Conservation (phyloP, 23 tunicate species). For the Botrylloides violaceus region DNA sequence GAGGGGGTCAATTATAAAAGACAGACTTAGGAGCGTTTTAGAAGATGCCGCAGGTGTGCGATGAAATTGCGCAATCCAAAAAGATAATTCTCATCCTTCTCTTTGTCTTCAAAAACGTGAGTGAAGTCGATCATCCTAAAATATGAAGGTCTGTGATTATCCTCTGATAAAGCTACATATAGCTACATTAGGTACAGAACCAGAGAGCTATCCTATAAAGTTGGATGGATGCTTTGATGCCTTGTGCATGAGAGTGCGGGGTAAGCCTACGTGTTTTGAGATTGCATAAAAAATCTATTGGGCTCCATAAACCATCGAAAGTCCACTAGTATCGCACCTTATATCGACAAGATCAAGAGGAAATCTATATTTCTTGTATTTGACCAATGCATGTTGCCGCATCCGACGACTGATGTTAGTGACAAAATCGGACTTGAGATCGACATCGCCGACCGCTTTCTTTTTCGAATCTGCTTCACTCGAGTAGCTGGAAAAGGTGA, state of each 20-base stretch:
- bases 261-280: background rate
- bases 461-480: slow-evolving; percentile 80
- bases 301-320: no score
- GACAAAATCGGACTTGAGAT: slow-evolving; percentile 49
- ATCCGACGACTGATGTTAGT: slow-evolving; percentile 55
- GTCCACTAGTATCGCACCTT: slow-evolving; percentile 49
- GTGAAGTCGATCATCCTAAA: slow-evolving; percentile 99
- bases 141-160: no score
- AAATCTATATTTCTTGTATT: slow-evolving; percentile 58
- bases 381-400: slow-evolving; percentile 51
- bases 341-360: slow-evolving; percentile 91
- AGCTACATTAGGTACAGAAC: no score
- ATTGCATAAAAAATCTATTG: background rate
- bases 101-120: slow-evolving; percentile 78
- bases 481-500: slow-evolving; percentile 41
- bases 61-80: slow-evolving; percentile 84
- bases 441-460: slow-evolving; percentile 13
- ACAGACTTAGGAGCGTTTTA: slow-evolving; percentile 29
- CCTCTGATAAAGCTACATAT: no score
- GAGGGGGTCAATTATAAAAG: no score
- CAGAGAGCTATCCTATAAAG: background rate
- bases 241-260: background rate
- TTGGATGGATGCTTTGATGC: background rate
- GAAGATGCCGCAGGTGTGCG: slow-evolving; percentile 36
- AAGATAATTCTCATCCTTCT: slow-evolving; percentile 85